phyloP scores from a whole-genome alignment of 2,113 vertebrate species.

The Gorsachius goisagi region DNA sequence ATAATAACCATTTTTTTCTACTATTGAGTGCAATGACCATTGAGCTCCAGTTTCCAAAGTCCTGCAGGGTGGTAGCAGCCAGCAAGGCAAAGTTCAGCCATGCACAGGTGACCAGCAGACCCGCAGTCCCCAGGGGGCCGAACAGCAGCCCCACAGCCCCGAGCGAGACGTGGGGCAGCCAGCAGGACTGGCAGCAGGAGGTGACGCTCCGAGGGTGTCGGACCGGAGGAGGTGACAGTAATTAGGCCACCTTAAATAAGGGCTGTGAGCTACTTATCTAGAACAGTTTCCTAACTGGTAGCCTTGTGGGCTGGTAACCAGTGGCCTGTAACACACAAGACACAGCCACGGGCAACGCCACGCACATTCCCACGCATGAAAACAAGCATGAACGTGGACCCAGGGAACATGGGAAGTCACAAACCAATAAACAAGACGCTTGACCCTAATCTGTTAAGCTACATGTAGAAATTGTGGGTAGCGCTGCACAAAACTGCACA shows the following conservation, averaged over 20 bases:
- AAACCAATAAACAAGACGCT: fast-evolving
- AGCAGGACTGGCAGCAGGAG: background rate
- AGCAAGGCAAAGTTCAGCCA: background rate
- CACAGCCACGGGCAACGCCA: background rate
- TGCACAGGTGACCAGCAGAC: background rate
- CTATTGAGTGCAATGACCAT: fast-evolving
- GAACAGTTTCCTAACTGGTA: background rate
- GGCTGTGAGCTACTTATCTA: background rate
- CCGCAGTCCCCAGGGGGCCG: background rate
- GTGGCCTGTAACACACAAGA: background rate
- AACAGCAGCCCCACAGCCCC: background rate
- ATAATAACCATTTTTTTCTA: background rate
- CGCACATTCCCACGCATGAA: fast-evolving
- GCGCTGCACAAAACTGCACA: background rate
- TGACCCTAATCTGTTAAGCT: background rate
- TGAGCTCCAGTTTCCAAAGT: background rate
- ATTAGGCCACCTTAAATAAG: background rate
- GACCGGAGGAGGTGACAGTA: background rate
- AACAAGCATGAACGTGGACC: fast-evolving
- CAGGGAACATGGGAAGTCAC: background rate
- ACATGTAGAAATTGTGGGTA: background rate
- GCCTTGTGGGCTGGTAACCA: background rate
- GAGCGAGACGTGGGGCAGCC: fast-evolving
- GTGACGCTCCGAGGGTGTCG: background rate
- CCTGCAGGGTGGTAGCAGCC: background rate